phyloP scores from a whole-genome alignment of 2,797 vertebrate species.

The Neosalanx taihuensis region DNA sequence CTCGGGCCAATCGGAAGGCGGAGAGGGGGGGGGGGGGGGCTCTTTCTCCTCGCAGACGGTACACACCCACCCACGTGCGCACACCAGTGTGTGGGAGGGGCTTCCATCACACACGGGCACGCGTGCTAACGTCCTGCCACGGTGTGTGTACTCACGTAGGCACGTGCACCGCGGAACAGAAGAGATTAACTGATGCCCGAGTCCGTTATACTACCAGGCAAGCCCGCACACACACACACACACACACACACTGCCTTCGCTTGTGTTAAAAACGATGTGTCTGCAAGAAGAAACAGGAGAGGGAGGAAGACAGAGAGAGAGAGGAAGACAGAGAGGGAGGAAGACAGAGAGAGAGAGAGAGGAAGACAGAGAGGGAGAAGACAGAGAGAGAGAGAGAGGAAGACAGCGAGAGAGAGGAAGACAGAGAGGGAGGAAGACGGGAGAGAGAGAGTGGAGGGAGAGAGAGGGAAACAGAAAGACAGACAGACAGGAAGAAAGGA shows the following conservation, averaged over 20 bases:
- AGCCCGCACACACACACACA: slow-evolving; percentile 7
- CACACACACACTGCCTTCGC: slow-evolving; percentile 7
- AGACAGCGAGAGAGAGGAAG: not conserved
- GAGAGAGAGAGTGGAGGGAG: not conserved
- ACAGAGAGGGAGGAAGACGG: not conserved
- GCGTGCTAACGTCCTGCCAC: not conserved
- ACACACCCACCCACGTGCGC: slow-evolving; percentile 30
- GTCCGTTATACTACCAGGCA: not conserved
- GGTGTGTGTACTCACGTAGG: not conserved
- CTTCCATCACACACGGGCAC: not conserved
- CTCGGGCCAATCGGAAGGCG: slow-evolving; percentile 30
- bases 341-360: not conserved
- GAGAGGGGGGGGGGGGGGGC: slow-evolving; percentile 18
- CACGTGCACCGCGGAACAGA: not conserved
- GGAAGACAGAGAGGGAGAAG: not conserved
- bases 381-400: not conserved
- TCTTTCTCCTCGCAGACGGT: slow-evolving; percentile 24
- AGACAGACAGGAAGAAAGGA: not conserved
- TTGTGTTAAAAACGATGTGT: not conserved
- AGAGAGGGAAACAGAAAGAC: too few species aligned
- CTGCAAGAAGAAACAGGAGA: not conserved
- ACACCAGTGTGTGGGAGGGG: not conserved
- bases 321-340: not conserved
- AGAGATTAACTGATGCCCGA: not conserved
- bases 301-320: not conserved